phyloP scores from a whole-genome alignment of 2,888 invertebrate species.

The Argyra leucocephala region DNA sequence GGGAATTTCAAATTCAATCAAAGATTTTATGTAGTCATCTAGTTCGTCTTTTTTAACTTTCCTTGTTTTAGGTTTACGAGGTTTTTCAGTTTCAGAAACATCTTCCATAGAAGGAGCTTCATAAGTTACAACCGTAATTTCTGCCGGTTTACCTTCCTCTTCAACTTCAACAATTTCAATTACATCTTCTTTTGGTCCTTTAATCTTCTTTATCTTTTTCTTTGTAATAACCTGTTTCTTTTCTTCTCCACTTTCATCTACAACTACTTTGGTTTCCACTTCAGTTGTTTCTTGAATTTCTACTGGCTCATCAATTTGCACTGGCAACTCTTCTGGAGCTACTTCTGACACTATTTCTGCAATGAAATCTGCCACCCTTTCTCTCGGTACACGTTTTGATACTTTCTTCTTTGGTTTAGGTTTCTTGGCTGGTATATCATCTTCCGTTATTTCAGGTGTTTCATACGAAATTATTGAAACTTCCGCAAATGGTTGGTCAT shows the following conservation, averaged over 20 bases:
- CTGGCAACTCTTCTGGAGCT: conserved; percentile 32
- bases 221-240: conserved; percentile 36
- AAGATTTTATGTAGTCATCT: conserved; percentile 30
- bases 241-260: conserved; percentile 33
- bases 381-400: conserved; percentile 23
- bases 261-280: conserved; percentile 37
- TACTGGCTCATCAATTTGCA: conserved; percentile 31
- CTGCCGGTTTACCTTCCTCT: conserved; percentile 41
- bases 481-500: conserved; percentile 37
- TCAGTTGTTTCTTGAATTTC: conserved; percentile 26
- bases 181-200: conserved; percentile 41
- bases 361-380: not conserved
- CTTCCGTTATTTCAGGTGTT: conserved; percentile 33
- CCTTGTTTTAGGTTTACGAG: conserved; percentile 31
- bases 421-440: conserved; percentile 29
- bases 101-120: conserved; percentile 33
- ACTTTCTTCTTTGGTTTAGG: conserved; percentile 32
- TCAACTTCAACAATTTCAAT: conserved; percentile 41
- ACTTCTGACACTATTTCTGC: conserved; percentile 21
- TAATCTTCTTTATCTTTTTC: conserved; percentile 40
- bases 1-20: conserved; percentile 15
- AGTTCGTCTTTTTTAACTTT: conserved; percentile 36
- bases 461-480: conserved; percentile 36
- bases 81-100: conserved; percentile 29
- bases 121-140: conserved; percentile 41